phyloP scores from a whole-genome alignment of 2,113 vertebrate species.

The Phaethornis superciliosus region DNA sequence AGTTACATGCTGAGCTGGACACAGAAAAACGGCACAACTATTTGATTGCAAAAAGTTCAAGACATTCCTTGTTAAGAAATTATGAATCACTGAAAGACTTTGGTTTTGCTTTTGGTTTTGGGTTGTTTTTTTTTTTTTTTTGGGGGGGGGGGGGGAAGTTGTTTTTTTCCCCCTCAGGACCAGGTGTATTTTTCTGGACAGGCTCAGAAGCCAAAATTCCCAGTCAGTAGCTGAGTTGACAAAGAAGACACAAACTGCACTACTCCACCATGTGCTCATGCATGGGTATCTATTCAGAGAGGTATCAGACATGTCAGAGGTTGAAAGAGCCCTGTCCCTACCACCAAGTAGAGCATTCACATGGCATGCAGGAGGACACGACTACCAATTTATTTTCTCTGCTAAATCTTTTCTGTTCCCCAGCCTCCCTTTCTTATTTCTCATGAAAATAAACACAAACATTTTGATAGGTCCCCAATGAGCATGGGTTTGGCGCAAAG shows the following conservation, averaged over 20 bases:
- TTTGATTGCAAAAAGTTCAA: neutral
- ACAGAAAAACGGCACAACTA: neutral
- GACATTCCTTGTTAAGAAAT: neutral
- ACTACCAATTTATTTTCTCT: neutral
- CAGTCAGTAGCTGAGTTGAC: neutral
- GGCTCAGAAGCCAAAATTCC: neutral
- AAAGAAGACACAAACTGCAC: neutral
- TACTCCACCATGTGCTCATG: neutral
- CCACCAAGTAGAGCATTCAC: neutral
- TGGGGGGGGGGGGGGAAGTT: no score
- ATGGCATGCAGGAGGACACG: fast-evolving
- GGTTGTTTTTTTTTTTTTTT: no score
- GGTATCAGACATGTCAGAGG: no score
- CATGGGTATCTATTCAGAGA: neutral
- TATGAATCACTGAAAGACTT: neutral
- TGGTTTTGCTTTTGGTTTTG: no score
- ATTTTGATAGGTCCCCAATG: neutral
- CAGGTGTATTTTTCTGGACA: neutral
- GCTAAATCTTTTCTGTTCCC: neutral
- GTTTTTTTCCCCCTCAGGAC: neutral
- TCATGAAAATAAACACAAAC: neutral
- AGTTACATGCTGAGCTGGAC: neutral
- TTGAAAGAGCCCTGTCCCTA: neutral
- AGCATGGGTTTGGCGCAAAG: neutral
- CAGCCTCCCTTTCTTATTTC: neutral